Percentiles rank a stretch among this genome's conserved stretches.
phyloP scores from a whole-genome alignment of 2,888 invertebrate genomes.

The Hypsopygia costalis region DNA sequence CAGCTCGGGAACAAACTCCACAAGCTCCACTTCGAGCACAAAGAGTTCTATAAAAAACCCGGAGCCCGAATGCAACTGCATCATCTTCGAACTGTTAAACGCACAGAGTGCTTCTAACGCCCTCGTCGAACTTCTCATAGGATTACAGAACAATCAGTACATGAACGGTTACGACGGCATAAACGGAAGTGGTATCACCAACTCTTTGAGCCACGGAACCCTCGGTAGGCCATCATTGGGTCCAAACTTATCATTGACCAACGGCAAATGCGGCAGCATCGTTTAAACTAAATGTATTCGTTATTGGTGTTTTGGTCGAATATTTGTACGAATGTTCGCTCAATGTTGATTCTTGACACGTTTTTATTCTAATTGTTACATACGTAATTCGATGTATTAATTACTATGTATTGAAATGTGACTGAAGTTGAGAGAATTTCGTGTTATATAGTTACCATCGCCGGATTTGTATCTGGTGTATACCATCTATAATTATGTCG shows the following conservation, averaged over 20 bases:
- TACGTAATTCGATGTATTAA: conserved; percentile 21
- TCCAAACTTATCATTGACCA: conserved; percentile 61
- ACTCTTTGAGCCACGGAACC: conserved; percentile 44
- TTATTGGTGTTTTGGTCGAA: neutral
- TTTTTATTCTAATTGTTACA: conserved; percentile 4
- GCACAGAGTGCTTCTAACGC: conserved; percentile 70
- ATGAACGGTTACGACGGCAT: conserved; percentile 58
- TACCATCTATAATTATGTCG: neutral
- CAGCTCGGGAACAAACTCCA: conserved; percentile 34
- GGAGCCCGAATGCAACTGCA: conserved; percentile 71
- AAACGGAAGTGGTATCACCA: conserved; percentile 27
- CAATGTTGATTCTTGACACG: conserved; percentile 1
- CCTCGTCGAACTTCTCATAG: conserved; percentile 64
- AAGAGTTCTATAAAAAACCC: conserved; percentile 51
- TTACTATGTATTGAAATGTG: conserved; percentile 14
- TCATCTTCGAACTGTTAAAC: conserved; percentile 65
- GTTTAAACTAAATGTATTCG: conserved; percentile 36
- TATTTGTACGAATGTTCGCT: neutral
- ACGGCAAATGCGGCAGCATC: conserved; percentile 71
- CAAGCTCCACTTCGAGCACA: conserved; percentile 45
- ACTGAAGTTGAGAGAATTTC: conserved; percentile 26
- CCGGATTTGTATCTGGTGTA: neutral
- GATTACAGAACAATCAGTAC: conserved; percentile 70
- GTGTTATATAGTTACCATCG: conserved; percentile 38
- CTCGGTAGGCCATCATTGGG: conserved; percentile 49